Evolutionary conservation across 2,113 vertebrate genomes (phyloP), one percentile per base, ranked within the genome.

Genomic region (Dicentrarchus labrax): DNA sequence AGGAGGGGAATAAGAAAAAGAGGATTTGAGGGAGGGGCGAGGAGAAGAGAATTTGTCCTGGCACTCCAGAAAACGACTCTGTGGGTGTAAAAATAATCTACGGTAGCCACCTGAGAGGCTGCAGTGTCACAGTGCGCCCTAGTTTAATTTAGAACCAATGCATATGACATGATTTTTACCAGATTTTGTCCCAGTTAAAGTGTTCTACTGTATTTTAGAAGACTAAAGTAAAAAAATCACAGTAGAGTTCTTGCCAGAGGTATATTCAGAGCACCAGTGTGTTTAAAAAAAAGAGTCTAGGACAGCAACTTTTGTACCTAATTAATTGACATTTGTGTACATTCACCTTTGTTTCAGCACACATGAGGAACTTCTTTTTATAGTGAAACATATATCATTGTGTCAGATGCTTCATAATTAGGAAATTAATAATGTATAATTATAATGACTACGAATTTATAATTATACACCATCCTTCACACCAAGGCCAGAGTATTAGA

Each of bases 11-110:
- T 84, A 85, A 87, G 89, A 80, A 91, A 91, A 83, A 71, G 75
- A 83, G 82, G 84, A 83, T 85, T 78, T 47, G 85, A 90, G 74
- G 90, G 89, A 88, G 93, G 83, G 69, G 76, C 66, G 64, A 83
- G 77, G 86, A 88, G 89, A 90, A 82, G 84, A 92, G 85, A 91
- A 88, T 93, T 90, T 83, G 94, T 93, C 93, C 94, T 91, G 94
- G 93, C 92, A 91, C 92, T 93, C 90, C 83, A 91, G 90, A 89
- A 93, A 93, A 88, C 86, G 84, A 90, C 88, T 89, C 89, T 12
- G 86, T 5, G 73, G 87, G 92, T 94, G 92, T 95, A 95, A 96
- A 96, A 96, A 96, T 95, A 95, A 94, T 91, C 94, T 90, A 84
- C 72, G 61, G 75, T 91, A 94, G 85, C 92, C 95, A 95, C 94